Conservation (phyloP, 2,888 invertebrate genomes). For the Acleris sparsana region DNA sequence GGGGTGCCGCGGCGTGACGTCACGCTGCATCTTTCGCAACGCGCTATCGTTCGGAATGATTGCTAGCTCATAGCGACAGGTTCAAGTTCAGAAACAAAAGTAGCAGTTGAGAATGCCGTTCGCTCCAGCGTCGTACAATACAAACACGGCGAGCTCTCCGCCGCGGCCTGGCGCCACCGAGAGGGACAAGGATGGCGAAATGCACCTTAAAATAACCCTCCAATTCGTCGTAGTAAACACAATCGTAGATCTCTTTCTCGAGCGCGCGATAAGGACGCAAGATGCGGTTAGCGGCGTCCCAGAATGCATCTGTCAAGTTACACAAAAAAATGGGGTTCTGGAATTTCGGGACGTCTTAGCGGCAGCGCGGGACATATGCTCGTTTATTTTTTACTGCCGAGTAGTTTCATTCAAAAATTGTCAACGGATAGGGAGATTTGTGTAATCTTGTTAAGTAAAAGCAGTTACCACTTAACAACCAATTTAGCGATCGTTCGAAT, state of each 20-base stretch:
- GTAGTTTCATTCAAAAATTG: constrained; percentile 81
- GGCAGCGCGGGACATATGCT: constrained; percentile 71
- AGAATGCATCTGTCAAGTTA: constrained; percentile 81
- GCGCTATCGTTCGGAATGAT: constrained; percentile 55
- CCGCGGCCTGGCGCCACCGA: constrained; percentile 70
- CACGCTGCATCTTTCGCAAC: constrained; percentile 65
- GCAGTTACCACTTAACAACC: constrained; percentile 63
- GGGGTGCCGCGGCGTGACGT: constrained; percentile 78
- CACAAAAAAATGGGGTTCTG: constrained; percentile 75
- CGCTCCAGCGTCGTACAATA: constrained; percentile 56
- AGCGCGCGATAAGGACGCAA: constrained; percentile 77
- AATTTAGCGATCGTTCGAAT: constrained; percentile 64
- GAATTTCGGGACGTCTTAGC: constrained; percentile 80
- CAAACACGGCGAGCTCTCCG: constrained; percentile 73
- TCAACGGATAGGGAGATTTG: constrained; percentile 77
- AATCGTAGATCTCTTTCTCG: constrained; percentile 70
- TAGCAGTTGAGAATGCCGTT: constrained; percentile 69
- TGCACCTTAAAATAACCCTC: constrained; percentile 78
- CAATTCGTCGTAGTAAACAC: constrained; percentile 70
- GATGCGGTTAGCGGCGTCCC: constrained; percentile 80
- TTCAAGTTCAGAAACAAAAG: constrained; percentile 62
- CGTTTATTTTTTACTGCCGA: constrained; percentile 73
- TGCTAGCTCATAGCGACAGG: constrained; percentile 51
- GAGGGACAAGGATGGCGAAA: constrained; percentile 74
- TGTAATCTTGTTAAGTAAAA: constrained; percentile 80